Percentiles rank a stretch among this genome's conserved stretches.
phyloP scores from a whole-genome alignment of 2,888 invertebrate species.

The Macroteleia sp. region DNA sequence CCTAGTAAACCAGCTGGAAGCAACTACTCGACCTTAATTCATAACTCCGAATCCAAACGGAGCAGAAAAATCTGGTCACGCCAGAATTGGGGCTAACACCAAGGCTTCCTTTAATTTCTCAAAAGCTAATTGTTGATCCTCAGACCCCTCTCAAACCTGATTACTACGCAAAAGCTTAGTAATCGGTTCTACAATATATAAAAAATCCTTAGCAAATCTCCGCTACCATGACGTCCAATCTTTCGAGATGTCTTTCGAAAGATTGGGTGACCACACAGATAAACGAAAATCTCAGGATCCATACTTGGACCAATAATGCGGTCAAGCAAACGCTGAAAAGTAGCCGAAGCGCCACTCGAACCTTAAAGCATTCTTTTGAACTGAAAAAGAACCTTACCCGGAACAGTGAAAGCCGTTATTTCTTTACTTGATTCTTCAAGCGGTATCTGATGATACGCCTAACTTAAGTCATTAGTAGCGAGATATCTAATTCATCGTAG shows the following conservation, averaged over 20 bases:
- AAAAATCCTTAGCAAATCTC: too few relatives aligned
- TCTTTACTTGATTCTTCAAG: slow-evolving; percentile 28
- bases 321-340: slow-evolving; percentile 29
- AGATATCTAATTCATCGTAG: slow-evolving; percentile 15
- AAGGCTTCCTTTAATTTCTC: too few relatives aligned
- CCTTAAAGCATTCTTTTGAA: slow-evolving; percentile 26
- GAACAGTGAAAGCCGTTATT: slow-evolving; percentile 29
- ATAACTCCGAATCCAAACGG: slow-evolving; percentile 10
- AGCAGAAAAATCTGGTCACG: slow-evolving; percentile 12
- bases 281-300: slow-evolving; percentile 22
- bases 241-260: slow-evolving; percentile 38
- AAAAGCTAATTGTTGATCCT: too few relatives aligned
- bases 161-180: too few relatives aligned
- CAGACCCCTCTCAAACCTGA: too few relatives aligned
- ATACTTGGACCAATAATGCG: slow-evolving; percentile 2
- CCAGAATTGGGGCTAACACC: too few relatives aligned
- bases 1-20: slow-evolving; percentile 65
- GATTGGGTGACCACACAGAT: slow-evolving; percentile 20
- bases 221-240: too few relatives aligned
- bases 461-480: slow-evolving; percentile 23
- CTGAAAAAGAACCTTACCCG: slow-evolving; percentile 23
- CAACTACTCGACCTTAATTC: slow-evolving; percentile 23
- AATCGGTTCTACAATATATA: too few relatives aligned
- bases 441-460: slow-evolving; percentile 24
- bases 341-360: slow-evolving; percentile 25